Base-by-base conservation (phyloP, 2,113 vertebrate species). In the Pygoscelis antarcticus region DNA sequence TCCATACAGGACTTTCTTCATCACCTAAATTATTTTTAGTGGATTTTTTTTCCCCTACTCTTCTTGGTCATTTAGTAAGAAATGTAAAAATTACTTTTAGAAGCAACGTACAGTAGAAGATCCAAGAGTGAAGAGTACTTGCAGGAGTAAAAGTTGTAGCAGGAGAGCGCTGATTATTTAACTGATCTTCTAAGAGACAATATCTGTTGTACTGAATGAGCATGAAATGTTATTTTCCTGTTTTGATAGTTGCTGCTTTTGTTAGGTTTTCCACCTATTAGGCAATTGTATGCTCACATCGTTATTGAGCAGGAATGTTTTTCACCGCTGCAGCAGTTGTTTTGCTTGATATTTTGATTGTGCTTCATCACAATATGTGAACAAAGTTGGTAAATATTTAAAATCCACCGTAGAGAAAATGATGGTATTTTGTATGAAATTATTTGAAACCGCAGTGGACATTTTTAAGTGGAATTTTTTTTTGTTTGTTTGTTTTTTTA, bases 21-120 rank as follows among this genome's bases (percentile, higher is more conserved):
- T 55, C n/a, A 57, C 16, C 34, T 52, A 2, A 40, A 49, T 70
- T n/a, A 57, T 51, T 92, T 88, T 64, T 36, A 30, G 4, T 12
- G 10, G 62, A 22, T 0, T 18, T 78, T 81, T 57, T 29, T 15
- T 1, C 8, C 42, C 8, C 1, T 0, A 7, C 8, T 26, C 3
- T 9, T 77, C 19, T 27, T 55, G 22, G 2, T 91, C 84, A 16
- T 76, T 90, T 89, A 74, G 22, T 66, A 77, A 82, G 71, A 87
- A 86, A 36, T 18, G 5, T 69, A 23, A 49, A 80, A 78, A 60
- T 9, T 78, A 49, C 55, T 61, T 69, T 64, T 42, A 71, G 26
- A 71, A 74, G 25, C 32, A 74, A 66, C 2, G 13, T 54, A 44
- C 9, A 65, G 14, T 54, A 61, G 26, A 90, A 94, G 72, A 52